phyloP scores from a whole-genome alignment of 2,797 vertebrate species.

The Potorous gilbertii region DNA sequence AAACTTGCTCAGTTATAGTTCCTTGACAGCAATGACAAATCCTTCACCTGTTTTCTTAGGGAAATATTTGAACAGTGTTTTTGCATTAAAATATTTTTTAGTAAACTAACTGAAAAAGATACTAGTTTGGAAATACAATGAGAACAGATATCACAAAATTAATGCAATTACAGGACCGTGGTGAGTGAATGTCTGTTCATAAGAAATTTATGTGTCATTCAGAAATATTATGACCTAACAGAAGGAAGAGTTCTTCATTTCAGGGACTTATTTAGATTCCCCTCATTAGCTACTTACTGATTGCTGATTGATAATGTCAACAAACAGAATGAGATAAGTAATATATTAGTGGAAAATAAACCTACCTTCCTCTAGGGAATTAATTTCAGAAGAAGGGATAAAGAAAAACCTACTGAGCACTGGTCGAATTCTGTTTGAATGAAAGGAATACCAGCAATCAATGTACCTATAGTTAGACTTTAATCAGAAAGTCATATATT shows the following conservation, averaged over 20 bases:
- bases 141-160: slow-evolving; percentile 69
- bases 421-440: slow-evolving; percentile 19
- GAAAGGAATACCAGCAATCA: slow-evolving; percentile 32
- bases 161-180: slow-evolving; percentile 72
- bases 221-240: slow-evolving; percentile 53
- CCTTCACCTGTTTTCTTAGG: slow-evolving; percentile 71
- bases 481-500: slow-evolving; percentile 39
- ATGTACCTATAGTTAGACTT: slow-evolving; percentile 14
- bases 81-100: slow-evolving; percentile 70
- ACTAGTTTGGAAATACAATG: slow-evolving; percentile 69
- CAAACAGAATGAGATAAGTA: slow-evolving; percentile 65
- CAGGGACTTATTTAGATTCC: slow-evolving; percentile 68
- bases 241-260: slow-evolving; percentile 62
- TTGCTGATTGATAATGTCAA: slow-evolving; percentile 70
- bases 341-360: slow-evolving; percentile 50
- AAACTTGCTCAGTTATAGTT: slow-evolving; percentile 74
- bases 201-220: slow-evolving; percentile 65
- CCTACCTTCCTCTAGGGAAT: slow-evolving; percentile 51
- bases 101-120: slow-evolving; percentile 66
- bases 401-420: slow-evolving; percentile 23
- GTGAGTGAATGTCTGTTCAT: slow-evolving; percentile 72
- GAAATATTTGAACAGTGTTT: slow-evolving; percentile 78
- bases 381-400: slow-evolving; percentile 52
- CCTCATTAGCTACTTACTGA: slow-evolving; percentile 74
- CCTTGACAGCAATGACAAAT: slow-evolving; percentile 69